Conservation (phyloP, 2,888 invertebrate genomes). For the Scelioninae gen. 2 region DNA sequence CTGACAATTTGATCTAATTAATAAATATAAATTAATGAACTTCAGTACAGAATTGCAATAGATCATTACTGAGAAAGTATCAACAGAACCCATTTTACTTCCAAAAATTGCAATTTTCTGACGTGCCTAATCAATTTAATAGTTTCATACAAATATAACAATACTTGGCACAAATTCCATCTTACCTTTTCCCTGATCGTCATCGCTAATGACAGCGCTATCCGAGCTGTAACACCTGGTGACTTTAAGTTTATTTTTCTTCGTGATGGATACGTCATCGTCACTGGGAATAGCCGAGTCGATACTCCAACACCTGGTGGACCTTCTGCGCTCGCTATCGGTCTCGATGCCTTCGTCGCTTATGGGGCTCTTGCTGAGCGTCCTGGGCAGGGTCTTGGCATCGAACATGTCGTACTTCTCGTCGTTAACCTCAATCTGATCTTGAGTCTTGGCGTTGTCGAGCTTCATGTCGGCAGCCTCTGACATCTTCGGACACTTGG, state of each 20-base stretch:
- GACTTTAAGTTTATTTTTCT: constrained; percentile 68
- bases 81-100: no score
- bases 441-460: constrained; percentile 26
- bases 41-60: no score
- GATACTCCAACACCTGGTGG: constrained; percentile 74
- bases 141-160: no score
- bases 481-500: constrained; percentile 20
- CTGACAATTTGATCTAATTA: no score
- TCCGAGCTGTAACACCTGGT: constrained; percentile 77
- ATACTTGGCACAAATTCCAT: no score
- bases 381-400: constrained; percentile 64
- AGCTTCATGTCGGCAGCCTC: constrained; percentile 32
- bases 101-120: no score
- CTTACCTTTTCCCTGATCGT: constrained; percentile 74
- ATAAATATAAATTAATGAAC: no score
- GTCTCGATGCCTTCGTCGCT: constrained; percentile 73
- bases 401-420: constrained; percentile 70
- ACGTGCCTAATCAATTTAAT: no score
- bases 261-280: constrained; percentile 70
- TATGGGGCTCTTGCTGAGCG: constrained; percentile 68
- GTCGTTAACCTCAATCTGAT: constrained; percentile 61
- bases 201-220: constrained; percentile 77
- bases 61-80: no score
- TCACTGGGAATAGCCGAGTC: constrained; percentile 79
- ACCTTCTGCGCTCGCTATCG: constrained; percentile 65